Conservation (phyloP, 2,888 invertebrate species). For the Lasioglossum villosulum region DNA sequence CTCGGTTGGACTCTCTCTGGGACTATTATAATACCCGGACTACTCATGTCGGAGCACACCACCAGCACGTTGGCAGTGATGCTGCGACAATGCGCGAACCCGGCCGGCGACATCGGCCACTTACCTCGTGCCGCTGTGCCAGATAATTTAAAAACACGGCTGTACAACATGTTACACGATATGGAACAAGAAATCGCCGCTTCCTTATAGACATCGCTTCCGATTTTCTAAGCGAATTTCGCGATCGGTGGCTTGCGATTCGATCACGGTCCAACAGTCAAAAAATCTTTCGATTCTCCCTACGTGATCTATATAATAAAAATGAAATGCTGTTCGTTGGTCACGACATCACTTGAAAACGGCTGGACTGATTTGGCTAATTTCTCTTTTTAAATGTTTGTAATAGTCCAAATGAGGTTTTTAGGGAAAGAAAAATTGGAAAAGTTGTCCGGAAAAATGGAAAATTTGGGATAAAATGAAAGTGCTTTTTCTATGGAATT, state of each 20-base stretch:
- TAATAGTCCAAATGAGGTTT: too few species aligned
- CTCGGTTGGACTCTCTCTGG: slow-evolving; percentile 88
- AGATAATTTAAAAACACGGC: slow-evolving; percentile 85
- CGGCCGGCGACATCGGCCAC: slow-evolving; percentile 83
- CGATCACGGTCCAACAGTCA: too few species aligned
- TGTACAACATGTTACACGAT: slow-evolving; percentile 86
- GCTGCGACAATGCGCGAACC: slow-evolving; percentile 87
- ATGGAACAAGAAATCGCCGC: slow-evolving; percentile 81
- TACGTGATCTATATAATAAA: too few species aligned
- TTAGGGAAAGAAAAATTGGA: too few species aligned
- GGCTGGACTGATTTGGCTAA: too few species aligned
- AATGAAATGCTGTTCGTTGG: too few species aligned
- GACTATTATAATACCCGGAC: slow-evolving; percentile 87
- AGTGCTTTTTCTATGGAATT: too few species aligned
- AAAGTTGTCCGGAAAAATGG: too few species aligned
- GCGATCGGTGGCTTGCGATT: neutral
- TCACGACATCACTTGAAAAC: too few species aligned
- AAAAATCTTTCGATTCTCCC: too few species aligned
- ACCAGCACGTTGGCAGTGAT: slow-evolving; percentile 86
- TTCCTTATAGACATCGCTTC: slow-evolving; percentile 44
- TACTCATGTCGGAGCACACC: slow-evolving; percentile 87
- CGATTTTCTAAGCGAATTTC: neutral
- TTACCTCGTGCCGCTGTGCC: slow-evolving; percentile 85
- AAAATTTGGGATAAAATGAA: too few species aligned
- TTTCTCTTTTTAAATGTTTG: too few species aligned